Conservation (phyloP, 2,113 vertebrate genomes). For the Platichthys stellatus region DNA sequence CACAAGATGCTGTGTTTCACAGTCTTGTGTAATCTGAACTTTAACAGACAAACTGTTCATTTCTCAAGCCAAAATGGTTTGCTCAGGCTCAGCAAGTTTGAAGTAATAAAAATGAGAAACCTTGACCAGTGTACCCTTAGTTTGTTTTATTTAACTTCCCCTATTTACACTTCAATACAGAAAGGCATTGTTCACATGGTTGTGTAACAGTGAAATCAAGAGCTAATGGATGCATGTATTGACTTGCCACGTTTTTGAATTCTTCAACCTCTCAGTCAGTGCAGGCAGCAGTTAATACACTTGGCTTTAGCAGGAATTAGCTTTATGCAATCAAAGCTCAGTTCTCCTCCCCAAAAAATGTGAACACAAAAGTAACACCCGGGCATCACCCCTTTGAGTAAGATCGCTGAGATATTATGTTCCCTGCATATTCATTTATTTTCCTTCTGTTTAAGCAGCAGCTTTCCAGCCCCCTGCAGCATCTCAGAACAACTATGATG, state of each 20-base stretch:
- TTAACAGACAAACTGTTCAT: background rate
- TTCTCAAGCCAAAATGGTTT: background rate
- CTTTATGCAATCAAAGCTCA: background rate
- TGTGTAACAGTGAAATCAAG: slow-evolving; percentile 21
- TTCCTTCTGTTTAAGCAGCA: slow-evolving; percentile 23
- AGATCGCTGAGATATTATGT: background rate
- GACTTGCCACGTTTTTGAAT: slow-evolving; percentile 31
- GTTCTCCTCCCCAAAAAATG: background rate
- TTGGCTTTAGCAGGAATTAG: background rate
- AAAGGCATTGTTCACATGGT: slow-evolving; percentile 25
- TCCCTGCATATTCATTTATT: background rate
- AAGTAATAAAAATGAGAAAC: background rate
- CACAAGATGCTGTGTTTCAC: background rate
- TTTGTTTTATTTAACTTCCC: slow-evolving; percentile 11
- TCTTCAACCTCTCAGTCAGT: background rate
- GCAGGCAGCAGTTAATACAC: background rate
- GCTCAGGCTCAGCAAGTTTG: background rate
- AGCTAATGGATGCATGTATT: slow-evolving; percentile 12
- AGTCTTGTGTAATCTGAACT: background rate
- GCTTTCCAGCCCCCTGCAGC: slow-evolving; percentile 72
- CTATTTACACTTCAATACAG: slow-evolving; percentile 16
- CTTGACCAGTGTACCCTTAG: background rate
- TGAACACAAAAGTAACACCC: background rate
- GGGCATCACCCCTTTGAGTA: background rate
- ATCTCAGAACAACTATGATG: slow-evolving; percentile 78